Percentiles rank a stretch among this genome's conserved stretches.
phyloP scores from a whole-genome alignment of 2,113 vertebrate genomes.

The Clarias magur region DNA sequence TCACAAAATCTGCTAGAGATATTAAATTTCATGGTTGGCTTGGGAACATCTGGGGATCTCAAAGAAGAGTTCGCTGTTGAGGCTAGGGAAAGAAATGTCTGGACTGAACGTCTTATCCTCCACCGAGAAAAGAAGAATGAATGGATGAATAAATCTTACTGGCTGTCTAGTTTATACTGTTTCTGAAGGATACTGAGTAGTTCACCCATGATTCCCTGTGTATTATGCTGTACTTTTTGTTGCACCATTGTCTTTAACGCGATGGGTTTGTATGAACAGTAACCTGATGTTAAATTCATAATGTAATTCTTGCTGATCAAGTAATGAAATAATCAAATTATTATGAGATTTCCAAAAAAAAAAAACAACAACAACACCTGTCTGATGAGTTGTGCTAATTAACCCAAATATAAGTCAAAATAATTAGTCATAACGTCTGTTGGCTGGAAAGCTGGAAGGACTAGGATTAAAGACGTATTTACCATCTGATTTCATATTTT shows the following conservation, averaged over 20 bases:
- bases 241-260: background rate
- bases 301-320: background rate
- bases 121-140: background rate
- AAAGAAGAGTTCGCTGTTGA: background rate
- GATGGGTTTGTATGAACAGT: background rate
- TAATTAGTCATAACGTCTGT: background rate
- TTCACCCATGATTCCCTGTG: background rate
- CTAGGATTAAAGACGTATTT: background rate
- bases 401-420: background rate
- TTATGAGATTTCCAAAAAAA: no score
- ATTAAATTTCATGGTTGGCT: background rate
- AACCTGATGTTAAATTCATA: background rate
- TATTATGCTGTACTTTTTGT: background rate
- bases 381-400: no score
- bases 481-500: background rate
- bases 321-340: background rate
- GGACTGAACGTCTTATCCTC: background rate
- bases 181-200: background rate
- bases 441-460: background rate
- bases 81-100: background rate
- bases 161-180: background rate
- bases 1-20: background rate
- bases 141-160: background rate
- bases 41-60: background rate
- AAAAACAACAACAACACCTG: no score